A percentile compares a stretch with the other conserved stretches of the same genome.
Conservation (phyloP, 2,113 vertebrate genomes). For the Tringa solitaria region DNA sequence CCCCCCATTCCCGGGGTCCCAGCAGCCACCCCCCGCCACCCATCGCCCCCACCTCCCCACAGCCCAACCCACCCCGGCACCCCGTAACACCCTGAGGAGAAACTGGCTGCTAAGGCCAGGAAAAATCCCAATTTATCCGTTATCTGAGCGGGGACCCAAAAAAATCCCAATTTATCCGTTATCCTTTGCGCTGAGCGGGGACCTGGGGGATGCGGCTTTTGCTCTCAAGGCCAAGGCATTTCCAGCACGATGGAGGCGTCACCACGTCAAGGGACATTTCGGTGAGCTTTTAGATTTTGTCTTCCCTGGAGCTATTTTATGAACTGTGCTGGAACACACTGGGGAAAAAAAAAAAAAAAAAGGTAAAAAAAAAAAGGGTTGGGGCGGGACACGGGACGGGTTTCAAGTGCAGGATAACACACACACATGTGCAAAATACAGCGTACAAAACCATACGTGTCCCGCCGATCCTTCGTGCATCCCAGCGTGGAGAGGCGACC, state of each 20-base stretch:
- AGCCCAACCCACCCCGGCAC: rapidly evolving
- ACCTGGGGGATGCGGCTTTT: not conserved
- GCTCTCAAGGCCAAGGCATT: not conserved
- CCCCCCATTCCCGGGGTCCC: rapidly evolving
- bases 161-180: not conserved
- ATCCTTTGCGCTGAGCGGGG: rapidly evolving
- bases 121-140: not conserved
- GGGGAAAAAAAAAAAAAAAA: too few species aligned
- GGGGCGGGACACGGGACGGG: too few species aligned
- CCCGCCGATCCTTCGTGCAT: not conserved
- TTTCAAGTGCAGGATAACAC: not conserved
- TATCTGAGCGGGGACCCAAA: not conserved
- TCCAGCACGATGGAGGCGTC: rapidly evolving
- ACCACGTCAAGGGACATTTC: rapidly evolving
- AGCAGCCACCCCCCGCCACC: rapidly evolving
- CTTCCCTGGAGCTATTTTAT: not conserved
- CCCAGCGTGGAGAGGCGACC: rapidly evolving
- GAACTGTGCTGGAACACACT: not conserved
- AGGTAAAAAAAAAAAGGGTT: too few species aligned
- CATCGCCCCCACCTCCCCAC: not conserved
- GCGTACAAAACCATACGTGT: too few species aligned
- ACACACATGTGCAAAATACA: not conserved
- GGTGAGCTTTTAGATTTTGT: rapidly evolving
- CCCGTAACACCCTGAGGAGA: rapidly evolving
- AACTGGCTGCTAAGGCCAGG: not conserved